Conservation (phyloP, 2,888 invertebrate genomes). For the Tigriopus californicus region DNA sequence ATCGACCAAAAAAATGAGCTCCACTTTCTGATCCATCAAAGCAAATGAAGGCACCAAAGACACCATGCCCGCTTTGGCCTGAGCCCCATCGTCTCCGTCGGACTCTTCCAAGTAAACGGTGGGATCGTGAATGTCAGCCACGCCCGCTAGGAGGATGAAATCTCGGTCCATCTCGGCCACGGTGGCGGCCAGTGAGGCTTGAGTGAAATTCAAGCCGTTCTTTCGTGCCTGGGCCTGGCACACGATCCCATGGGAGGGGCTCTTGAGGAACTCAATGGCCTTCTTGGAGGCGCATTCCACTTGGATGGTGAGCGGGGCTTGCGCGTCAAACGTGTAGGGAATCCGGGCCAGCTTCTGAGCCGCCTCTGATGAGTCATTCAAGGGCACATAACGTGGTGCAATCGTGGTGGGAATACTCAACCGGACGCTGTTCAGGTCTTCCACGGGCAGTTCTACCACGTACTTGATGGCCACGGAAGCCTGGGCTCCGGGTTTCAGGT, state of each 20-base stretch:
- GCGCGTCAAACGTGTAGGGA: neutral
- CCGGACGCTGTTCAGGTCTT: neutral
- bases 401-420: constrained; percentile 8
- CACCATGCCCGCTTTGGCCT: constrained; percentile 24
- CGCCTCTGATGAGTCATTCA: neutral
- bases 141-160: constrained; percentile 27
- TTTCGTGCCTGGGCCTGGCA: neutral
- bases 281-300: constrained; percentile 20
- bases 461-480: neutral
- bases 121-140: constrained; percentile 30
- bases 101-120: constrained; percentile 29
- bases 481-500: neutral
- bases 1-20: constrained; percentile 28
- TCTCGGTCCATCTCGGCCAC: constrained; percentile 22
- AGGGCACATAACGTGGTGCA: constrained; percentile 4
- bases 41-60: constrained; percentile 31
- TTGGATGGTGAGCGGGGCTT: constrained; percentile 20
- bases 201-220: neutral
- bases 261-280: constrained; percentile 19
- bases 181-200: neutral
- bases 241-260: constrained; percentile 20
- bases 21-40: constrained; percentile 22
- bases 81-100: constrained; percentile 16
- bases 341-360: neutral
- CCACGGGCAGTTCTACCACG: constrained; percentile 1